Evolutionary conservation across 2,888 invertebrate species (phyloP).

Genomic region (Drosophila helvetica): DNA sequence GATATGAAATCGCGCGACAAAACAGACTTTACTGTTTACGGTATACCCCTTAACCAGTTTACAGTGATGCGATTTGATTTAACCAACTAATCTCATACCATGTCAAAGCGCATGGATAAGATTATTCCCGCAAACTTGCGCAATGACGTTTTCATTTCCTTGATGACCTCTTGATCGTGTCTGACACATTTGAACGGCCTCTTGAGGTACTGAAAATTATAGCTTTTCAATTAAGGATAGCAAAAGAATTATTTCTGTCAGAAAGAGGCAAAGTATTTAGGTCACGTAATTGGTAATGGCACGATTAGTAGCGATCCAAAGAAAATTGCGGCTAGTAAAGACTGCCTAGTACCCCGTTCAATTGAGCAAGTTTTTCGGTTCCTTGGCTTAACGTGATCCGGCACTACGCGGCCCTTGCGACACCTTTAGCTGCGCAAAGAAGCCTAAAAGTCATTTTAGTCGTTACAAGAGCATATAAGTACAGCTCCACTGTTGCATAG

Average conservation of each 20-base stretch:
- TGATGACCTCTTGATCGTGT: too few relatives aligned
- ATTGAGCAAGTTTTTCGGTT: conserved; percentile 4
- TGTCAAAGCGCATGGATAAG: background rate
- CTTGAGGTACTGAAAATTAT: too few relatives aligned
- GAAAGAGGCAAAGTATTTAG: conserved; percentile 15
- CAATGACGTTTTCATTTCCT: background rate
- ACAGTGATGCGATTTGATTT: background rate
- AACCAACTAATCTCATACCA: background rate
- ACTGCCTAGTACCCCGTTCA: conserved; percentile 3
- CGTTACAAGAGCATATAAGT: background rate
- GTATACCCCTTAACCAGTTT: background rate
- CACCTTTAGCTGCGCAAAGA: conserved; percentile 11
- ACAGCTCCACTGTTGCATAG: conserved; percentile 11
- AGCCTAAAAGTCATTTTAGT: conserved; percentile 7
- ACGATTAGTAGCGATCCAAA: conserved; percentile 13
- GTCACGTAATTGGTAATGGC: conserved; percentile 18
- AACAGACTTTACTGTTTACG: background rate
- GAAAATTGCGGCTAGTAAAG: conserved; percentile 10
- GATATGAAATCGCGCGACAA: background rate
- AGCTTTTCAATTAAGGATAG: too few relatives aligned
- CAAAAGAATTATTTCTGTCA: too few relatives aligned
- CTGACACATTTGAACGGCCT: too few relatives aligned
- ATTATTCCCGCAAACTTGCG: background rate
- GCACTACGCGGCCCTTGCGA: background rate
- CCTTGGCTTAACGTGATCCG: conserved; percentile 2